Conservation (phyloP, 2,113 vertebrate species). For the Myocastor coypus region DNA sequence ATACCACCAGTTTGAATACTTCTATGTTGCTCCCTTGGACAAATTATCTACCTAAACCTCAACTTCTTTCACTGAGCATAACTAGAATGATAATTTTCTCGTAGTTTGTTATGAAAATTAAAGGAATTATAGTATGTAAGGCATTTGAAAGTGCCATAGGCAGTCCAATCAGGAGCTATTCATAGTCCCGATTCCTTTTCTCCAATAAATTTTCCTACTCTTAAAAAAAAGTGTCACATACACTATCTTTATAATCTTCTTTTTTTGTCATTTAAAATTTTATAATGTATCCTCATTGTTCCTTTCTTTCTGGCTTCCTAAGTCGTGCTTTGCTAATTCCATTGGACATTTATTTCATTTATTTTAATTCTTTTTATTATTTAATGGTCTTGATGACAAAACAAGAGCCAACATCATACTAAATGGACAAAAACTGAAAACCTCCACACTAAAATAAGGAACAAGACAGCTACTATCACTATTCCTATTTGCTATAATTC, state of each 20-base stretch:
- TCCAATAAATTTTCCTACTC: not conserved
- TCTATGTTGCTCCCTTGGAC: not conserved
- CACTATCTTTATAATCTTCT: not conserved
- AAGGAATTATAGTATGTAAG: not conserved
- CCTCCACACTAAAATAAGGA: not conserved
- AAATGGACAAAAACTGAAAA: not conserved
- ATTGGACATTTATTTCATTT: not conserved
- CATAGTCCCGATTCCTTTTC: not conserved
- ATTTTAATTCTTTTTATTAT: slow-evolving; percentile 26
- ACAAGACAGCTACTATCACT: not conserved
- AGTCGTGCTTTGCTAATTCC: slow-evolving; percentile 1
- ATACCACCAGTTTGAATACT: not conserved
- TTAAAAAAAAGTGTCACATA: not conserved
- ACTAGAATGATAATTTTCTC: not conserved
- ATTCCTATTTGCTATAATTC: not conserved
- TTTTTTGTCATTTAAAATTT: slow-evolving; percentile 19
- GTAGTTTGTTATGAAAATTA: not conserved
- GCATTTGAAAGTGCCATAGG: not conserved
- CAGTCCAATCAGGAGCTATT: not conserved
- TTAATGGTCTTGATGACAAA: not conserved
- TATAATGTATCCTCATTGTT: not conserved
- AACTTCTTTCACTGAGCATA: not conserved
- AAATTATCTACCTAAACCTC: not conserved
- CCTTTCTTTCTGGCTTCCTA: not conserved
- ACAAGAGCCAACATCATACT: not conserved